These are phyloP conservation scores for Drosophila nr. fundita DNA, from an alignment of 2,888 invertebrate species.

Conservation along the genomic window DNA sequence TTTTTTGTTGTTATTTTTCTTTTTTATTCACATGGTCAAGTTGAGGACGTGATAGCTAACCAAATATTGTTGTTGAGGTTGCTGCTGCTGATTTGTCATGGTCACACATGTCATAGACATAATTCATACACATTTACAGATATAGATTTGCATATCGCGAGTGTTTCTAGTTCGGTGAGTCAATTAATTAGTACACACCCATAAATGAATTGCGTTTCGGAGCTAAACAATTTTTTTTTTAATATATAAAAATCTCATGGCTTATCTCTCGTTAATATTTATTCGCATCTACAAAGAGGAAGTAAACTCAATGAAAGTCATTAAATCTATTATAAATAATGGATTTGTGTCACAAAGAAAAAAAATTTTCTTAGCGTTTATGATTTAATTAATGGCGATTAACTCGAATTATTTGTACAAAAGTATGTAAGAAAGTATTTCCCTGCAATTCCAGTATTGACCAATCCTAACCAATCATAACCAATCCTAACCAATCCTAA, in stretches of 20 bases:
- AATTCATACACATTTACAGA: background rate
- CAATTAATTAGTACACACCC: conserved; percentile 11
- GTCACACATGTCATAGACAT: background rate
- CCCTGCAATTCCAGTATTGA: conserved; percentile 10
- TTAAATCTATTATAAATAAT: conserved; percentile 24
- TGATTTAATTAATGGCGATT: background rate
- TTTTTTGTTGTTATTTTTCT: background rate
- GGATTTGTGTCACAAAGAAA: conserved; percentile 5
- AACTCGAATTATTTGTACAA: too few relatives aligned
- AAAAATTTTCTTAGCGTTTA: conserved; percentile 7
- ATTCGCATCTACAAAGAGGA: conserved; percentile 4
- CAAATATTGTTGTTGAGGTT: conserved; percentile 3
- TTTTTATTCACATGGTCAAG: background rate
- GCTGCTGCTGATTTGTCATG: conserved; percentile 2
- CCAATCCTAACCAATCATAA: background rate
- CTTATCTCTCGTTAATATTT: background rate
- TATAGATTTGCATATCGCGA: background rate
- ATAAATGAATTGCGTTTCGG: conserved; percentile 1
- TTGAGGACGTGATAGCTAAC: background rate
- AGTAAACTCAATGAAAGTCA: conserved; percentile 15
- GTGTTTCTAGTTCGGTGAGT: background rate
- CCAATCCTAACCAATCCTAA: background rate
- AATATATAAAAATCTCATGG: background rate
- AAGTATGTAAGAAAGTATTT: background rate
- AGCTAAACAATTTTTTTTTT: background rate